phyloP scores from a whole-genome alignment of 2,113 vertebrate species.

The Arenaria interpres region DNA sequence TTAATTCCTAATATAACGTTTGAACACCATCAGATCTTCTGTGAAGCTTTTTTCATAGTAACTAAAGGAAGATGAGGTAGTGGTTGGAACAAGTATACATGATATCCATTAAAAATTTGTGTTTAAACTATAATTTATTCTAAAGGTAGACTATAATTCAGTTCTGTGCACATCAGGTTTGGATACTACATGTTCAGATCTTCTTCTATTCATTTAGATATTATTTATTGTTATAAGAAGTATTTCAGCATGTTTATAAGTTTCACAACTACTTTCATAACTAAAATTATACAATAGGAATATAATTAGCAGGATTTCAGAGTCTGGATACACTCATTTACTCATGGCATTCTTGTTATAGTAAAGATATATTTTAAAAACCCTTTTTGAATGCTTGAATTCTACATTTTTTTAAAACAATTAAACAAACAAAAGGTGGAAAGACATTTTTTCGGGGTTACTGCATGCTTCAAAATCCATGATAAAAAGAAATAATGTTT shows the following conservation, averaged over 20 bases:
- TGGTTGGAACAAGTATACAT: background rate
- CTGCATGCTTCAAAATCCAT: background rate
- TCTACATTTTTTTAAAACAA: background rate
- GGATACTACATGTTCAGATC: background rate
- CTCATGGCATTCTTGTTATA: background rate
- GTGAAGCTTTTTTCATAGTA: background rate
- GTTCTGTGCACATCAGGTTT: background rate
- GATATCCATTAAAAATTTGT: background rate
- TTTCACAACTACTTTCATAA: background rate
- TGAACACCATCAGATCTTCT: background rate
- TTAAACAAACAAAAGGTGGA: fast-evolving
- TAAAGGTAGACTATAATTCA: background rate
- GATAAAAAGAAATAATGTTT: background rate
- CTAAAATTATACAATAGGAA: background rate
- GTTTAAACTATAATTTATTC: background rate
- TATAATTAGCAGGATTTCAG: background rate
- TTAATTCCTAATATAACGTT: background rate
- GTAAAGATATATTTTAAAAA: background rate
- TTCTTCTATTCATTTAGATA: background rate
- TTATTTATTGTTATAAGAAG: background rate
- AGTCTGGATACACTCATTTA: background rate
- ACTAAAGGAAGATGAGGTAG: background rate
- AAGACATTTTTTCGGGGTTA: background rate
- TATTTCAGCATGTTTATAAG: background rate
- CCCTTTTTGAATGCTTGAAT: background rate